These are phyloP conservation scores for Hypotaenidia philippensis DNA, from an alignment of 2,797 vertebrate species.

Conservation along the genomic window DNA sequence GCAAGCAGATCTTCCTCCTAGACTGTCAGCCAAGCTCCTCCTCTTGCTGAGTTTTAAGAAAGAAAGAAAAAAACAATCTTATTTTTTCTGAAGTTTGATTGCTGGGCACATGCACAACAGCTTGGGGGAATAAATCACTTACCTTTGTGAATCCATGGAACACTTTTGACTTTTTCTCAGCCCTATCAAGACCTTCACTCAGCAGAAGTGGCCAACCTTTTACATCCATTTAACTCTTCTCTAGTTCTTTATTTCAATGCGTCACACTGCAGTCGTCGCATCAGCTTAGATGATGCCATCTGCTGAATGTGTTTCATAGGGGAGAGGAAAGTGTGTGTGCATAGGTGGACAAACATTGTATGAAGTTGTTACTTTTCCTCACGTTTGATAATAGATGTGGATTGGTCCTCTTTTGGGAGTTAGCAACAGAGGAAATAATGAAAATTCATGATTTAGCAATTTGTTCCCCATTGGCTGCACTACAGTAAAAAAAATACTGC, in stretches of 20 bases:
- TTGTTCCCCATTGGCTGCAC: background rate
- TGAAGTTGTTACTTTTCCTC: background rate
- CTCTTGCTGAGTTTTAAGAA: background rate
- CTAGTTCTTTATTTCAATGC: slow-evolving; percentile 33
- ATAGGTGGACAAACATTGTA: background rate
- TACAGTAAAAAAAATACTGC: background rate
- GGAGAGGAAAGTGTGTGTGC: background rate
- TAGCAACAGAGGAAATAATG: background rate
- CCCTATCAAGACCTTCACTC: background rate
- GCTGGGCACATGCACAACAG: background rate
- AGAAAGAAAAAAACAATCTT: background rate
- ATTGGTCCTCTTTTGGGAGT: background rate
- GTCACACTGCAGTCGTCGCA: slow-evolving; percentile 36
- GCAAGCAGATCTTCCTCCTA: background rate
- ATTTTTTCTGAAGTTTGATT: background rate
- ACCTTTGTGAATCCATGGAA: background rate
- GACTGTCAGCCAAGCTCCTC: background rate
- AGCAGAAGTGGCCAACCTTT: background rate
- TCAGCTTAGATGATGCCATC: slow-evolving; percentile 42
- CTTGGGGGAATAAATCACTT: background rate
- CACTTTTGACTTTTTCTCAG: background rate
- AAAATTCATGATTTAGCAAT: background rate
- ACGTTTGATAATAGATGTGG: background rate
- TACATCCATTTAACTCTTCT: slow-evolving; percentile 25
- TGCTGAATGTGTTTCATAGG: slow-evolving; percentile 44